Base-by-base conservation (phyloP, 2,113 vertebrate species). In the Oncorhynchus clarkii region DNA sequence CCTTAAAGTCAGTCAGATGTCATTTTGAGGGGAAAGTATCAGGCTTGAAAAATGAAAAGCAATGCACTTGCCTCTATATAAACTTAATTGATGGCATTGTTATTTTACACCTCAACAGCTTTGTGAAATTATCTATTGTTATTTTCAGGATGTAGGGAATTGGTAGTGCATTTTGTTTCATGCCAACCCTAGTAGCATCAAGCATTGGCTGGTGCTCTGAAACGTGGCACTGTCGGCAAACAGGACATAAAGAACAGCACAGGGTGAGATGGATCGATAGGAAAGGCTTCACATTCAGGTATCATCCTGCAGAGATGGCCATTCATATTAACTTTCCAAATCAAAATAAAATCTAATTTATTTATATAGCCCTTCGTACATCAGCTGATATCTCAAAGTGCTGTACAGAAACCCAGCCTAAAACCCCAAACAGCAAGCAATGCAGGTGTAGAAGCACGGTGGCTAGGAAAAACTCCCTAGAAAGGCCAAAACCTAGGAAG, bases 81-180 rank as follows among this genome's bases (percentile, higher is more conserved):
- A 82, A 75, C 62, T 45, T 68, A 80, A 80, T 74, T 70, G 18
- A 14, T 75, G 59, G 11, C 9, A 45, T 45, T 57, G 67, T 82
- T 74, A 48, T 51, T 66, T 66, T 79, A 57, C 49, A 78, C 62
- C 74, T 78, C 49, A 79, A 60, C 39, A 45, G 39, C 8, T 45
- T 45, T 45, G 39, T 45, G 65, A 75, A 79, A 87, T 82, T 27
- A 81, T 73, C 9, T 39, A 51, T 5, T 29, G 29, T 62, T 82
- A 14, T 1, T 16, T 57, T 5, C 27, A 71, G 54, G 18, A 76
- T 74, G 48, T n/a, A 49, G 51, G 22, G 72, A 71, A 78, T 68
- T 18, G 70, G 39, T 5, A n/a, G 1, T 59, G 16, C 9, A 14
- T 49, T 77, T 45, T 39, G 6, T 51, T 18, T 54, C 12, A 14